A percentile compares a stretch with the other conserved stretches of the same genome.
Conservation (phyloP, 2,797 vertebrate genomes). For the Oceanodroma leucorhoa region DNA sequence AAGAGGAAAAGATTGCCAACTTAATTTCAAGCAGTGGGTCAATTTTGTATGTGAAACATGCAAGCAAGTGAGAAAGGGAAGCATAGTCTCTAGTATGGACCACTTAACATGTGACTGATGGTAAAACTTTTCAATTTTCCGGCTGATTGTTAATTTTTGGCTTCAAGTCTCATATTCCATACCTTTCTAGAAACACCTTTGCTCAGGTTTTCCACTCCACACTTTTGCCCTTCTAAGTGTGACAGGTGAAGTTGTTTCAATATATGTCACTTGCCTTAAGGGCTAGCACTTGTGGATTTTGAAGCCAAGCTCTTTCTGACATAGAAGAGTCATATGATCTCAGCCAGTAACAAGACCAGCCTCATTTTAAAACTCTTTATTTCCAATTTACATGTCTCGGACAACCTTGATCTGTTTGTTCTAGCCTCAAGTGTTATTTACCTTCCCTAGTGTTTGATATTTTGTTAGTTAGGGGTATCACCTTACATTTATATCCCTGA, state of each 20-base stretch:
- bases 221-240: background rate
- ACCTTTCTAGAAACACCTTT: background rate
- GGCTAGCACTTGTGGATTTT: background rate
- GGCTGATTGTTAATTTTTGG: background rate
- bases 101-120: background rate
- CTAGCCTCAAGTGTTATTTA: background rate
- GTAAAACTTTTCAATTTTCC: background rate
- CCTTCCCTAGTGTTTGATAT: background rate
- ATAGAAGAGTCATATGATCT: background rate
- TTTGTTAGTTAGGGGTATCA: background rate
- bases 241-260: background rate
- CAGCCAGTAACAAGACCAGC: background rate
- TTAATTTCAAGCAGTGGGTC: background rate
- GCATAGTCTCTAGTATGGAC: background rate
- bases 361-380: background rate
- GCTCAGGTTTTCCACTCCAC: background rate
- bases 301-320: background rate
- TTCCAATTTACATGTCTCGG: accelerated
- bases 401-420: background rate
- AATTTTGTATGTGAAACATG: background rate
- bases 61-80: background rate
- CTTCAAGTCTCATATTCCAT: background rate
- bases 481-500: background rate
- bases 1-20: background rate
- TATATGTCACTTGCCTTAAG: background rate